These are phyloP conservation scores for Wasmannia auropunctata DNA, from an alignment of 1,140 invertebrate species.

Conservation along the genomic window DNA sequence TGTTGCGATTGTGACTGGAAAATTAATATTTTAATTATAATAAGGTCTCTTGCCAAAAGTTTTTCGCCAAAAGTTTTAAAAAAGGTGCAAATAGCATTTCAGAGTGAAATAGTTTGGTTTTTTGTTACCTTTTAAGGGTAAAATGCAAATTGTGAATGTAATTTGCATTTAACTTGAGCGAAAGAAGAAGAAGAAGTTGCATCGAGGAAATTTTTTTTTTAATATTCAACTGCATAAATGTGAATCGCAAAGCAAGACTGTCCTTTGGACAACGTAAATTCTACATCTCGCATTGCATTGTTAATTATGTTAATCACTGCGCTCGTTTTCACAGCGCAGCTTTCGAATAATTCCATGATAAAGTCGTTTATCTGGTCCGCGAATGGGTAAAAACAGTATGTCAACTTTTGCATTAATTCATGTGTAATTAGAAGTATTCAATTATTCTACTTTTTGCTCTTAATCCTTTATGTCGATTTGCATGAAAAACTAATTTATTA, in stretches of 20 bases:
- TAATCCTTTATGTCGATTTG: background rate
- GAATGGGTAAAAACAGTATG: constrained; percentile 9
- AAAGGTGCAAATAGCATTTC: background rate
- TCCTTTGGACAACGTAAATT: constrained; percentile 2
- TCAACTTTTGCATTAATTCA: constrained; percentile 31
- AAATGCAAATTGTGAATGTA: constrained; percentile 15
- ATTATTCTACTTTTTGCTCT: constrained; percentile 12
- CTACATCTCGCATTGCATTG: constrained; percentile 29
- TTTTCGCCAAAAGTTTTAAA: background rate
- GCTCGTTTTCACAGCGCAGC: background rate
- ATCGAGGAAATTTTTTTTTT: constrained; percentile 26
- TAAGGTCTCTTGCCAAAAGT: background rate
- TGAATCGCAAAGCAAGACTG: constrained; percentile 12
- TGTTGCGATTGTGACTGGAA: background rate
- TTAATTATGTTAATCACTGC: constrained; percentile 50
- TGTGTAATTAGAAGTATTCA: constrained; percentile 32
- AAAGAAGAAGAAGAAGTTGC: constrained; percentile 9
- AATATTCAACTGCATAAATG: constrained; percentile 27
- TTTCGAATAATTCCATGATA: constrained; percentile 24
- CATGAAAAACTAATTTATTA: constrained; percentile 29
- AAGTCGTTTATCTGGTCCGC: background rate
- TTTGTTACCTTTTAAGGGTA: background rate
- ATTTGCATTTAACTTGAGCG: constrained; percentile 31
- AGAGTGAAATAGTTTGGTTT: background rate
- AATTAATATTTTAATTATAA: constrained; percentile 37